Base-by-base conservation (phyloP, 1,140 invertebrate species). In the Harpegnathos saltator region DNA sequence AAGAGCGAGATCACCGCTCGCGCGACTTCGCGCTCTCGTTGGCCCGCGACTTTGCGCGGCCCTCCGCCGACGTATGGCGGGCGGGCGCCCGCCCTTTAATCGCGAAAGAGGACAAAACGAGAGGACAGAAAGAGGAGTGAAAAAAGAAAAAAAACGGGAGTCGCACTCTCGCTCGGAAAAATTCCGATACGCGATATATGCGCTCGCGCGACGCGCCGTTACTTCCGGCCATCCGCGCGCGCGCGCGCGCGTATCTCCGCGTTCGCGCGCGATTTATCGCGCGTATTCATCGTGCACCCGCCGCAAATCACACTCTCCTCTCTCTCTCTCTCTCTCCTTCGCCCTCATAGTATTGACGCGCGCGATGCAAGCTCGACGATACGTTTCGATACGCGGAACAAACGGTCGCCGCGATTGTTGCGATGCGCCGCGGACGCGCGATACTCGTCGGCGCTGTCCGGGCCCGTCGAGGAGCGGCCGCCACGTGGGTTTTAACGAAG, bases 291-390 rank as follows among this genome's bases (percentile, higher is more conserved):
- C 74, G 74, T 44, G 38, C 74, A 50, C 19, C 9, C 75, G 65
- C 65, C 29, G 65, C 75, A 69, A 78, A 69, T 80, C 75, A 80
- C 58, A 19, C 33, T 19, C 63, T 44, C 38, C 38, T 11, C 38
- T 44, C 38, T 44, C 38, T 44, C 38, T 44, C 38, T 44, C 38
- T 44, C 38, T 44, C 38, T 44, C 38, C 11, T 44, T n/a, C n/a
- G n/a, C n/a, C n/a, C n/a, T n/a, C n/a, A n/a, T n/a, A n/a, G 38
- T 44, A 44, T 44, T 44, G 38, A 33, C 59, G 38, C 72, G 38
- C 52, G 52, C 63, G 19, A 22, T 68, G 74, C 56, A 78, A 56
- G 74, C 74, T 44, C 50, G 11, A 75, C 72, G 73, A 77, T 77
- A 65, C 9, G 62, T 69, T 69, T 69, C 74, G 62, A 56, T 63